Percentiles rank a stretch among this genome's conserved stretches.
These are phyloP conservation scores for Ivindomyrus marchei DNA, from an alignment of 2,113 vertebrate genomes.

Conservation along the genomic window DNA sequence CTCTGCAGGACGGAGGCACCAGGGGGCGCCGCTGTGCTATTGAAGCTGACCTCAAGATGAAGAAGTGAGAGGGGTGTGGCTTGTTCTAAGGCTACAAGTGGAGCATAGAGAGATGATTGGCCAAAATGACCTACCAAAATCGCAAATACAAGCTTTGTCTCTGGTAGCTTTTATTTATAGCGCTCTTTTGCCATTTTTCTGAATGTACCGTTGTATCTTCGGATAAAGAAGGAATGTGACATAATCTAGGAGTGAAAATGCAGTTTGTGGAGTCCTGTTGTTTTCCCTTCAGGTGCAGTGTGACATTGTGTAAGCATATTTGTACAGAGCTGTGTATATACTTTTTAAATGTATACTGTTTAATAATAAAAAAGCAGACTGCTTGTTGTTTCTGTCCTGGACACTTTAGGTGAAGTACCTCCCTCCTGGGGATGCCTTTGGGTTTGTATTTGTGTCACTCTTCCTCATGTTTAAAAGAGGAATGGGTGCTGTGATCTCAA, in stretches of 20 bases:
- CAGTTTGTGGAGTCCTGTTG: not conserved
- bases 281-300: not conserved
- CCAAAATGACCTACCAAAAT: constrained; percentile 9
- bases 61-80: constrained; percentile 68
- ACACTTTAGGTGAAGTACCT: not conserved
- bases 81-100: not conserved
- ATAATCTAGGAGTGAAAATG: not conserved
- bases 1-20: constrained; percentile 84
- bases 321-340: constrained; percentile 22
- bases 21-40: constrained; percentile 96
- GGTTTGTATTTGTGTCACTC: not conserved
- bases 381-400: not conserved
- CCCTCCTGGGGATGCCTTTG: not conserved
- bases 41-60: constrained; percentile 99
- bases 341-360: constrained; percentile 29
- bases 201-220: not conserved
- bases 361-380: constrained; percentile 16
- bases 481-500: not conserved
- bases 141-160: not conserved
- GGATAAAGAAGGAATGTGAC: not conserved
- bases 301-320: not conserved
- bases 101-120: not conserved
- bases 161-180: not conserved
- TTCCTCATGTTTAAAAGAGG: not conserved
- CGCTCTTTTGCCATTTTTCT: not conserved